Evolutionary conservation across 2,888 invertebrate genomes (phyloP), one percentile per base, ranked within the genome.

Genomic region (Drosophila quinaria): DNA sequence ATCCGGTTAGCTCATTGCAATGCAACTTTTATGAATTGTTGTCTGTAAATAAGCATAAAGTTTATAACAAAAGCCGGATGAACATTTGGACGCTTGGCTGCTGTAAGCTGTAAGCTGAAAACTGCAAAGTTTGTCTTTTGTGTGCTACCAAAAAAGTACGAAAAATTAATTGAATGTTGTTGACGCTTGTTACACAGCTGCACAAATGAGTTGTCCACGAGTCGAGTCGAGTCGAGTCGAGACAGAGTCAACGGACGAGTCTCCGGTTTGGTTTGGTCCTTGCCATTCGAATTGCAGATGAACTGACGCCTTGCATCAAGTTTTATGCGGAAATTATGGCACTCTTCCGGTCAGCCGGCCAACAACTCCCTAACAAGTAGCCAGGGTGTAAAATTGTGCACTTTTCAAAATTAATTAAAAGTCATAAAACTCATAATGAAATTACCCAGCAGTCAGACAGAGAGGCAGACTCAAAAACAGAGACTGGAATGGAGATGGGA

Each of bases 391-490:
- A 84, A 87, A 81, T 71, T 84, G 80, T 87, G 81, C 81, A 84
- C 81, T 84, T 87, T 86, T 78, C 66, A 75, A 80, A 87, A 84
- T 87, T 84, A 84, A 84, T 84, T 84, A 84, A 84, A 84, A 84
- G 87, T 84, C 87, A 79, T 87, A 84, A 87, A 84, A 84, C 81
- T 87, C 87, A 75, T 87, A 84, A 87, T 84, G 79, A 81, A 84
- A 84, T 84, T 84, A 81, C 72, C 60, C 72, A 73, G 69, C 58
- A 54, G 59, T 39, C 66, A 54, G 42, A 56, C 22, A 35, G 61
- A 44, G n/a, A 31, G 49, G 31, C 52, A 33, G 50, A 42, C 31
- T 22, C 41, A n/a, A 10, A 50, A 25, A 50, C 25, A n/a, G 47
- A 15, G 2, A 47, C 4, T 9, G 25, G n/a, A 13, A 31, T 1